Evolutionary conservation across 2,113 vertebrate genomes (phyloP), one percentile per base, ranked within the genome.

Genomic region (Malurus cyaneus): DNA sequence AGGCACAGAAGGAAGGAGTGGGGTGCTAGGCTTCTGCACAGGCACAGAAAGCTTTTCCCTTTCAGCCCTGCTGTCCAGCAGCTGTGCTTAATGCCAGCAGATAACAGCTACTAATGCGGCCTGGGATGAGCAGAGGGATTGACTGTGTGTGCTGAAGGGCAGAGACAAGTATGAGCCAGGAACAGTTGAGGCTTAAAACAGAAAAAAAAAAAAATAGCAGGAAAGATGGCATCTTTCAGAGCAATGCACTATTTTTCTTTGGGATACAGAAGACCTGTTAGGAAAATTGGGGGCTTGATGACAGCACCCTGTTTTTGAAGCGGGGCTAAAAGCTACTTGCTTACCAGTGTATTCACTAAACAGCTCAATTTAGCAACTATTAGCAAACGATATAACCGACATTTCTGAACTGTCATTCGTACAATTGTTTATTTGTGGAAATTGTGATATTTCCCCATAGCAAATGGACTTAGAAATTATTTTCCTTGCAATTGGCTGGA

Each of bases 81-180:
- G 0, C 32, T 25, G 60, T 5, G 21, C 29, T 5, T 71, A 94
- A 85, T 91, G 93, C 96, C 94, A 94, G 93, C 46, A 91, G 80
- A 54, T 89, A 92, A 89, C 77, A 89, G 91, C 62, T 69, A 29
- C 64, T 93, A 92, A 74, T 3, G 24, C n/a, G 2, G 88, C 12
- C 73, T 36, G 85, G 86, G 74, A 82, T 86, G 74, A 86, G 82
- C 71, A 80, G 66, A 64, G 56, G 85, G 65, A 89, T 92, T 78
- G 80, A 31, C 69, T 78, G 47, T 8, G 9, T 53, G 86, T 94
- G 77, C 61, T 92, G 83, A 91, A 94, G 77, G 83, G 65, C 73
- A 93, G 73, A 69, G 80, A 87, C 12, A n/a, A 78, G 24, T 7
- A 47, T 15, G 60, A 84, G 56, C 72, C 2, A 1, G 62, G 59